Base-by-base conservation (phyloP, 1,140 invertebrate genomes). In the Cydia fagiglandana region DNA sequence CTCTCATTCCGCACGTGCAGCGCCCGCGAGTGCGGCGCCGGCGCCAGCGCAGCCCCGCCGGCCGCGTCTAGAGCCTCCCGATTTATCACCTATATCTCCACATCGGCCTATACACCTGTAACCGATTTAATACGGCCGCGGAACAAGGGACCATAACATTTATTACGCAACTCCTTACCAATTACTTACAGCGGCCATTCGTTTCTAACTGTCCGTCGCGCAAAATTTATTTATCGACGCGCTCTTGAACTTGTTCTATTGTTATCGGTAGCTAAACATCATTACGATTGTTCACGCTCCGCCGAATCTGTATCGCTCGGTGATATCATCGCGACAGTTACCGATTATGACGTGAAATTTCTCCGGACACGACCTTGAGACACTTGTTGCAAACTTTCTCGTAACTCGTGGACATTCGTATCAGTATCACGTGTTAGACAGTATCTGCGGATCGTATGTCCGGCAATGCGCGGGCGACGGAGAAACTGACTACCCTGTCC, bases 221-320 rank as follows among this genome's bases (percentile, higher is more conserved):
- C 53, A 7, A 9, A 83, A 80, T 81, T 81, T 81, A 83, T 83
- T 80, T 83, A 85, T 86, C 73, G 80, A 75, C 79, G 76, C 86
- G 86, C 80, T 85, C 88, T 91, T 91, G 90, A 91, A 91, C 88
- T 91, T 91, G 88, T 79, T 77, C 80, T 77, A 77, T 13, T 79
- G 82, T 84, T 81, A 82, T 81, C 85, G 76, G 80, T 80, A 78
- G 81, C 79, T 64, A 70, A 84, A 83, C 79, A 83, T 82, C 79
- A 78, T 41, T 73, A 41, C 47, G 79, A 83, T 82, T 78, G 75
- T 82, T 82, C 80, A 78, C 77, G 76, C 61, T 79, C 76, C 70
- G 64, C 61, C 76, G 56, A 38, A 50, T 53, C 75, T 47, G 64
- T 50, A 74, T 64, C 73, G 80, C 77, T 74, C 53, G 66, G 76